Evolutionary conservation across 2,888 invertebrate species (phyloP), one percentile per base, ranked within the genome.

Genomic region (Sialis fuliginosa): DNA sequence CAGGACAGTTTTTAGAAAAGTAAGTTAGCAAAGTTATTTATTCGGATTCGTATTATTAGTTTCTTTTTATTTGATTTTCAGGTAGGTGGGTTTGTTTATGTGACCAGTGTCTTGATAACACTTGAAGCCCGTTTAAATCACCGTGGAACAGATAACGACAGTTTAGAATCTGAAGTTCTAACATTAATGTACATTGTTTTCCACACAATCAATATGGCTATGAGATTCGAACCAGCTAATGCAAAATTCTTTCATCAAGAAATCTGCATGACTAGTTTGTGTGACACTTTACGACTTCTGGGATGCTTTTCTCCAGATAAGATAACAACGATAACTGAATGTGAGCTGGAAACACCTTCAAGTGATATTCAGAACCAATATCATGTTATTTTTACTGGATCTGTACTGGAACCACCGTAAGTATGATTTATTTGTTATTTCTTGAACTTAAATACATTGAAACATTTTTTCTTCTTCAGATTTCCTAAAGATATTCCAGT

Each of bases 171-270:
- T 1, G 86, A 89, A 58, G 73, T 87, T 55, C 67, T 93, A 47
- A 74, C 81, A 44, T 66, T 95, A 48, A 69, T 95, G 48, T 82
- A 87, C 59, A 80, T 89, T 48, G 90, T 95, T 7, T 95, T 96
- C 66, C 89, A 90, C 60, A 92, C 93, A 0, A 78, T 98, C 54
- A 89, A 91, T 50, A 90, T 95, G 0, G 95, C 96, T 2, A 97
- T 98, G 97, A 74, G 98, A 55, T 98, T 95, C 62, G 98, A 98
- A 64, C 98, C 98, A 2, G 96, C 96, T 0, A 98, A 98, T 65
- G 97, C 97, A 0, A 93, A 93, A 63, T 92, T 93, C 69, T 98
- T 98, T 69, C 84, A 92, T 60, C 85, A 90, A 53, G 97, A 98
- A 85, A 89, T 97, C 52, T 92, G 95, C 57, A 85, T 86, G 66